These are phyloP conservation scores for Neomonachus schauinslandi DNA, from an alignment of 2,113 vertebrate genomes.

Conservation along the genomic window DNA sequence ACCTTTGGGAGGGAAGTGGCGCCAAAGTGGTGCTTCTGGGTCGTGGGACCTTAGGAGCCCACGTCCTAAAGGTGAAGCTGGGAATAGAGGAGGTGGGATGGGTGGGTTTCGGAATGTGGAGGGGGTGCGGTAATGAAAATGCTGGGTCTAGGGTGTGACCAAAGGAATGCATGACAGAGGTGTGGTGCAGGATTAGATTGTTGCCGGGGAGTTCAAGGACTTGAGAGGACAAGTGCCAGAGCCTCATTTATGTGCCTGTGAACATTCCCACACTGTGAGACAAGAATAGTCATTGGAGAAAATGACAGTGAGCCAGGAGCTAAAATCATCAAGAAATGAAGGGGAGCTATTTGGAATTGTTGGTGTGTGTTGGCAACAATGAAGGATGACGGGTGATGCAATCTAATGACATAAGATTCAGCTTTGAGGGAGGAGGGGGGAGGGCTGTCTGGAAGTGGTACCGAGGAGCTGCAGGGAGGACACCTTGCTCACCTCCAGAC, in stretches of 20 bases:
- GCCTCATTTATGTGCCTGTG: neutral
- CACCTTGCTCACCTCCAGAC: neutral
- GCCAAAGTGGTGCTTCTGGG: neutral
- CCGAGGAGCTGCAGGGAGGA: neutral
- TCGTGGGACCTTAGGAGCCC: neutral
- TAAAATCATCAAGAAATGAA: neutral
- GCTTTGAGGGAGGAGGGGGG: neutral
- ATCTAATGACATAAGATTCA: neutral
- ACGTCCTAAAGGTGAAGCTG: neutral
- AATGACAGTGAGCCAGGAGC: neutral
- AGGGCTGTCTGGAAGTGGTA: neutral
- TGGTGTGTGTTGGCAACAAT: neutral
- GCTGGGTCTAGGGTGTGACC: neutral
- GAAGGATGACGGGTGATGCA: neutral
- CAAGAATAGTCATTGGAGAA: neutral
- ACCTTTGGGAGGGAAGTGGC: neutral
- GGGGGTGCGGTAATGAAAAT: neutral
- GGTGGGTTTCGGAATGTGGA: neutral
- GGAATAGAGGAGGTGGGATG: neutral
- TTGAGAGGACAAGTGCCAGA: neutral
- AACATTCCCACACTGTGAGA: neutral
- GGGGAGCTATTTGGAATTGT: neutral
- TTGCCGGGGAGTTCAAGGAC: neutral
- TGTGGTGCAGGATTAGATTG: neutral
- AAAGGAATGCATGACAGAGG: neutral